A percentile compares a stretch with the other conserved stretches of the same genome.
Conservation (phyloP, 2,797 vertebrate genomes). For the Periophthalmus magnuspinnatus region DNA sequence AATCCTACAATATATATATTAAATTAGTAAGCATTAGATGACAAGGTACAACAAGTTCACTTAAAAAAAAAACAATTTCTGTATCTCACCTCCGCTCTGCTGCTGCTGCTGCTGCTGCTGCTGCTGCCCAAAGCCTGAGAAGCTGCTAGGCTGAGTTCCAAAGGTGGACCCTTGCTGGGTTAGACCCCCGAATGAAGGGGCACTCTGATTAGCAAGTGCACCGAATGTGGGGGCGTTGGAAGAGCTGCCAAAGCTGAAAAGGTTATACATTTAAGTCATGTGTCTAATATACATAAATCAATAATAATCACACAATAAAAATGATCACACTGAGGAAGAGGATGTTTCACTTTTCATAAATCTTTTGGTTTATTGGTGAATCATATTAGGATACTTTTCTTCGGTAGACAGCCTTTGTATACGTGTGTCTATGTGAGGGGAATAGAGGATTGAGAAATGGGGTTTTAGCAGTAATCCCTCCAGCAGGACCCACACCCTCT, state of each 20-base stretch:
- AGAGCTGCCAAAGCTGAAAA: slow-evolving; percentile 72
- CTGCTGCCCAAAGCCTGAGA: slow-evolving; percentile 85
- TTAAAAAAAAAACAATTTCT: neutral
- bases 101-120: slow-evolving; percentile 47
- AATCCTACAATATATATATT: slow-evolving; percentile 77
- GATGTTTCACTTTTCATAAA: neutral
- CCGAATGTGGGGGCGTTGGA: slow-evolving; percentile 80
- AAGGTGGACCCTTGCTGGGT: slow-evolving; percentile 82
- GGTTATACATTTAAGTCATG: slow-evolving; percentile 1
- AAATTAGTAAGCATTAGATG: neutral
- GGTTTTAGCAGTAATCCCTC: slow-evolving; percentile 61
- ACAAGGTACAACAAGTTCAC: neutral
- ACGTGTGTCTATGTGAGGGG: slow-evolving; percentile 17
- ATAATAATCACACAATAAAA: neutral
- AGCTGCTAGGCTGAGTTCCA: slow-evolving; percentile 81
- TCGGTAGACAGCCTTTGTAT: slow-evolving; percentile 26
- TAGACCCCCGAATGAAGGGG: slow-evolving; percentile 84
- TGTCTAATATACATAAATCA: neutral
- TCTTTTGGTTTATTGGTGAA: neutral
- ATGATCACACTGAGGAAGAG: neutral
- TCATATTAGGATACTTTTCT: neutral
- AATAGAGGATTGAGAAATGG: slow-evolving; percentile 38
- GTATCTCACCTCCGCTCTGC: slow-evolving; percentile 65
- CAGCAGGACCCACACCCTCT: slow-evolving; percentile 34
- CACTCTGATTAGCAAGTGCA: slow-evolving; percentile 82